Percentiles rank a stretch among this genome's conserved stretches.
phyloP scores from a whole-genome alignment of 2,113 vertebrate genomes.

The Laticauda colubrina region DNA sequence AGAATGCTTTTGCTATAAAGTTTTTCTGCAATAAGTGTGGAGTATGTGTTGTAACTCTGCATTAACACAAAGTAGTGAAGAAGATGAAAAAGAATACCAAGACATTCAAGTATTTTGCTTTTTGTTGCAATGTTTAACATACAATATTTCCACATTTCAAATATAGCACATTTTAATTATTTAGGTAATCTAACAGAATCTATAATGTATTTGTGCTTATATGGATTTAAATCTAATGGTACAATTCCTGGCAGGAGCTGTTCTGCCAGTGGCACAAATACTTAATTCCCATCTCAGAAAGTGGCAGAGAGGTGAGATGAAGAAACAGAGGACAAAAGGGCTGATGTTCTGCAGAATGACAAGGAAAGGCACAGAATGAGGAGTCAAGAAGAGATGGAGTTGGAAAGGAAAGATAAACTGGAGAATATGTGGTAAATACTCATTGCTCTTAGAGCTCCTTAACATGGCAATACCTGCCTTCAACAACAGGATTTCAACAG shows the following conservation, averaged over 20 bases:
- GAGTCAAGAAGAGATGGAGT: not conserved
- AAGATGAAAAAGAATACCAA: not conserved
- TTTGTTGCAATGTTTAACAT: not conserved
- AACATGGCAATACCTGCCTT: not conserved
- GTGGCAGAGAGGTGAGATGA: too few relatives aligned
- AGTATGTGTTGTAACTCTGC: not conserved
- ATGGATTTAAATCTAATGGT: not conserved
- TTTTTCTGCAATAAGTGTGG: not conserved
- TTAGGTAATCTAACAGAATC: not conserved
- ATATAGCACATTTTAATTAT: not conserved
- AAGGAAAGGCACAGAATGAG: not conserved
- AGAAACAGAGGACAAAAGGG: not conserved
- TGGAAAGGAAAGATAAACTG: not conserved
- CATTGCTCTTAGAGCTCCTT: not conserved
- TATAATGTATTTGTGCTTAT: not conserved
- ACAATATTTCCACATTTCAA: not conserved
- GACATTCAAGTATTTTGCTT: not conserved
- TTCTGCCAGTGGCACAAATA: not conserved
- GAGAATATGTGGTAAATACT: not conserved
- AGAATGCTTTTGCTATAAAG: not conserved
- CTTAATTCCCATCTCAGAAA: not conserved
- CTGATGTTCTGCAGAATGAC: not conserved
- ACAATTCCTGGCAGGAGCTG: not conserved
- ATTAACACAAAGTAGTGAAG: not conserved
- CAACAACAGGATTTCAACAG: not conserved